Conservation (phyloP, 2,797 vertebrate species). For the Chiloscyllium punctatum region DNA sequence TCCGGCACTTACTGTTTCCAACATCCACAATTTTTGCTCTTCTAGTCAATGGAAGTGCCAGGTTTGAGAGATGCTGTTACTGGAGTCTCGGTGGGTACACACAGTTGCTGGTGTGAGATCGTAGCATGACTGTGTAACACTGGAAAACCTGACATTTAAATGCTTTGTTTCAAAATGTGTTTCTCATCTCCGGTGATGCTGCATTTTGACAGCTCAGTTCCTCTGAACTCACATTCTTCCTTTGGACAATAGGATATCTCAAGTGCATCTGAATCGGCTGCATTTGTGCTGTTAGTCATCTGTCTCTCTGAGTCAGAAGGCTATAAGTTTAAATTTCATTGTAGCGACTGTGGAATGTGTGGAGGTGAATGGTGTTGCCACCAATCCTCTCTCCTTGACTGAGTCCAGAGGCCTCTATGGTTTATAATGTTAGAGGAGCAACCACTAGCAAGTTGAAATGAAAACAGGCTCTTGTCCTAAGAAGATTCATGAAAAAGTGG, state of each 20-base stretch:
- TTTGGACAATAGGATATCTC: neutral
- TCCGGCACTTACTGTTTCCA: too few species aligned
- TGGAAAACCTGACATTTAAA: neutral
- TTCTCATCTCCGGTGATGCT: neutral
- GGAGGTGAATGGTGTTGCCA: too few species aligned
- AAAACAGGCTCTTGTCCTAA: too few species aligned
- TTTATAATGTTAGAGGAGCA: too few species aligned
- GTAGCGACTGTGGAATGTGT: too few species aligned
- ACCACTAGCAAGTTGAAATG: too few species aligned
- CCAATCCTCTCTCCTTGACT: too few species aligned
- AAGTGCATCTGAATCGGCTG: neutral
- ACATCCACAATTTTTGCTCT: neutral
- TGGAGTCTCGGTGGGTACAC: neutral
- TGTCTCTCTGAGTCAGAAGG: neutral
- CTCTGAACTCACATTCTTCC: neutral
- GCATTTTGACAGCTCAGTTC: neutral
- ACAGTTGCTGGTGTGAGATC: neutral
- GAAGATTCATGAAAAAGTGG: too few species aligned
- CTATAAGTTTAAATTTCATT: neutral
- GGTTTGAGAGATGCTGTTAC: neutral
- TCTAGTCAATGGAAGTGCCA: neutral
- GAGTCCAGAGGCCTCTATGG: too few species aligned
- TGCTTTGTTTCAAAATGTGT: too few species aligned
- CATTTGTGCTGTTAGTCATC: neutral
- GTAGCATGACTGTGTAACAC: neutral